phyloP scores from a whole-genome alignment of 2,113 vertebrate species.

The Nyctibius bracteatus region DNA sequence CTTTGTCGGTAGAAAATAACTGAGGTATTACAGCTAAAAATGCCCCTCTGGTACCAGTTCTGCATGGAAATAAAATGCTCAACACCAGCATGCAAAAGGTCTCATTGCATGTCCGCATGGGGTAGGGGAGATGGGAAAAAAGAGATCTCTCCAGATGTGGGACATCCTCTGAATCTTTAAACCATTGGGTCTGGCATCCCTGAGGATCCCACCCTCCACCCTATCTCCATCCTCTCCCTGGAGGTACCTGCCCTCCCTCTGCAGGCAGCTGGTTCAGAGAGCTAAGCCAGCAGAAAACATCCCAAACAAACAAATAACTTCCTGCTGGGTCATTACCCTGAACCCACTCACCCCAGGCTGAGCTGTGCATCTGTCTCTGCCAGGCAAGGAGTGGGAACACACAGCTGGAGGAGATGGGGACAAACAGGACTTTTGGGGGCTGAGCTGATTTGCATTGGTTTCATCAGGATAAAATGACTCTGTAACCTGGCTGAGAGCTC shows the following conservation, averaged over 20 bases:
- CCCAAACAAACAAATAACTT: not conserved
- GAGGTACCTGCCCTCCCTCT: not conserved
- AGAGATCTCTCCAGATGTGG: not conserved
- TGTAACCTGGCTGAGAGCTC: not conserved
- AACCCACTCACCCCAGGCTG: not conserved
- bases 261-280: not conserved
- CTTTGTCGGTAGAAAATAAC: not conserved
- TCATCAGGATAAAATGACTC: not conserved
- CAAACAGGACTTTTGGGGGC: not conserved
- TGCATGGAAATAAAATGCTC: not conserved
- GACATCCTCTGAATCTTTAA: not conserved
- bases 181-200: not conserved
- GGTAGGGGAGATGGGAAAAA: not conserved
- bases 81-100: not conserved
- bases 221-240: not conserved
- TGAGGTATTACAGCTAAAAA: not conserved
- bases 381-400: not conserved
- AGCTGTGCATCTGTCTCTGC: not conserved
- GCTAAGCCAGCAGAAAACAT: not conserved
- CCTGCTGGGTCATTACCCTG: not conserved
- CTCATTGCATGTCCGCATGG: not conserved
- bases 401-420: accelerated
- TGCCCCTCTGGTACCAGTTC: not conserved
- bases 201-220: not conserved
- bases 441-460: not conserved